Conservation (phyloP, 1,140 invertebrate species). For the Temnothorax longispinosus region DNA sequence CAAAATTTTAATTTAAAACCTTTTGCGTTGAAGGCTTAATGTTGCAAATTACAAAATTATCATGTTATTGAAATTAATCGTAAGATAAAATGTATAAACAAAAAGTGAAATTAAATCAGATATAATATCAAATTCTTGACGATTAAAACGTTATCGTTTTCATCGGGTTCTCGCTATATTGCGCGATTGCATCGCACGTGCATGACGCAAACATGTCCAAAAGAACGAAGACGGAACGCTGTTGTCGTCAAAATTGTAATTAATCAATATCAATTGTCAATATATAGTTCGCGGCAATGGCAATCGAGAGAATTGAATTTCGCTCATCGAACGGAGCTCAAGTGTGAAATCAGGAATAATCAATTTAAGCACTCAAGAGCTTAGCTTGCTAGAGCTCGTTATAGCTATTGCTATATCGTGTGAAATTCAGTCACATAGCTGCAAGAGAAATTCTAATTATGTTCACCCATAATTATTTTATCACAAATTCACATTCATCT, state of each 20-base stretch:
- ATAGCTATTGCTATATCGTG: not conserved
- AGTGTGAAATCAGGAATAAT: conserved; percentile 44
- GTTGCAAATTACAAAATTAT: not conserved
- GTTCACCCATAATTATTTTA: conserved; percentile 30
- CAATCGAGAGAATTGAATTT: not conserved
- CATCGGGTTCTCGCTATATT: not conserved
- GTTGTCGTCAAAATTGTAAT: conserved; percentile 28
- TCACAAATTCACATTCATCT: conserved; percentile 36
- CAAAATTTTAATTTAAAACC: not conserved
- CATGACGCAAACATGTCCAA: not conserved
- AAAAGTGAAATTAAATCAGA: not conserved
- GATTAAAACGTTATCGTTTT: not conserved
- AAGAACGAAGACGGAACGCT: not conserved
- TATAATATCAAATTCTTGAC: not conserved
- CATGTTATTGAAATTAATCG: not conserved
- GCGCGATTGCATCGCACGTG: not conserved
- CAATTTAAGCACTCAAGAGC: not conserved
- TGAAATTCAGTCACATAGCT: conserved; percentile 3
- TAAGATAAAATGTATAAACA: not conserved
- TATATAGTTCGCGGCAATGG: not conserved
- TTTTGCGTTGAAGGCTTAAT: not conserved
- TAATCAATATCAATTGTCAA: conserved; percentile 54
- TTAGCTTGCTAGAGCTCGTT: not conserved
- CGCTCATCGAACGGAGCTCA: not conserved
- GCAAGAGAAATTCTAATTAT: conserved; percentile 36